These are phyloP conservation scores for Plectropomus leopardus DNA, from an alignment of 2,113 vertebrate species.

Conservation along the genomic window DNA sequence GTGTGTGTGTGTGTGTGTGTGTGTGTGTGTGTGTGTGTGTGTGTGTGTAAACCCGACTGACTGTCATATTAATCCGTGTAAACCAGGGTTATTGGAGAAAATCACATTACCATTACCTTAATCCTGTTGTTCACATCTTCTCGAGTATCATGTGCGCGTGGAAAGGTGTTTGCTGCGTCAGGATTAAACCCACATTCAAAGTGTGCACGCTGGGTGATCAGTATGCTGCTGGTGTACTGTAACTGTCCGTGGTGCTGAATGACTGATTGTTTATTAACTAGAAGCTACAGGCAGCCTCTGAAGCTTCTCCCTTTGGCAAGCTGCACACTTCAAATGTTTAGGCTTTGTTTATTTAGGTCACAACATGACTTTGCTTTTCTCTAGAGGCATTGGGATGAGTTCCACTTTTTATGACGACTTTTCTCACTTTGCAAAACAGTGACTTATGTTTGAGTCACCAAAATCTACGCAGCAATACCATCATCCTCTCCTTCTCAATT, in stretches of 20 bases:
- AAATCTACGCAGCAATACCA: not conserved
- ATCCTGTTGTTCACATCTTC: constrained; percentile 58
- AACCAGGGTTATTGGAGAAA: constrained; percentile 54
- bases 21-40: not conserved
- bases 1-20: constrained; percentile 1
- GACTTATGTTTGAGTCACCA: constrained; percentile 12
- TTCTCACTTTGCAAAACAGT: constrained; percentile 2
- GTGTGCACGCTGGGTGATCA: constrained; percentile 9
- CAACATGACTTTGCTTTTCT: constrained; percentile 23
- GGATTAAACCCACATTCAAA: constrained; percentile 44
- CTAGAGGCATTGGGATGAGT: not conserved
- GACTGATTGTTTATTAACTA: constrained; percentile 45
- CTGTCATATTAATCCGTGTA: constrained; percentile 45
- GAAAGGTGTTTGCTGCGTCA: constrained; percentile 27
- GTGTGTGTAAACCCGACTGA: constrained; percentile 25
- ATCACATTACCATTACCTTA: constrained; percentile 65
- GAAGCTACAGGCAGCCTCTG: constrained; percentile 11
- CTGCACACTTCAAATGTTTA: constrained; percentile 31
- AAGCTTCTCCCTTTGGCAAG: constrained; percentile 35
- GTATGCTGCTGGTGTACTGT: constrained; percentile 36
- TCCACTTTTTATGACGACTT: not conserved
- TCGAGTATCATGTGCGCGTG: constrained; percentile 27
- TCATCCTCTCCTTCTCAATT: not conserved
- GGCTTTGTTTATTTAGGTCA: constrained; percentile 40
- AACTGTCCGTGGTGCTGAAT: constrained; percentile 72